Evolutionary conservation across 2,113 vertebrate species (phyloP).

Genomic region (Acrocephalus arundinaceus): DNA sequence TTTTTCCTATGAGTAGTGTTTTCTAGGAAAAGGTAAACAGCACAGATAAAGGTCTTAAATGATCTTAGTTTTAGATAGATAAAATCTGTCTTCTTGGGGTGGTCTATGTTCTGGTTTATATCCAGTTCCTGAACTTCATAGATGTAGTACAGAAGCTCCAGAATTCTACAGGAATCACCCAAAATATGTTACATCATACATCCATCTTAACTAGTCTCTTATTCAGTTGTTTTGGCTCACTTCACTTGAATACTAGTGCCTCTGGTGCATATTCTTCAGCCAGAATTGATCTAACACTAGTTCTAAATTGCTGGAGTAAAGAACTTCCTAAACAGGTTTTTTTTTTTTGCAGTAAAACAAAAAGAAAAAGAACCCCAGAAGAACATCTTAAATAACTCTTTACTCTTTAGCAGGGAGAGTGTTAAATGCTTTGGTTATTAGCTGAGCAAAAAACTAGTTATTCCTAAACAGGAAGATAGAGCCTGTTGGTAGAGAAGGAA

Average conservation of each 20-base stretch:
- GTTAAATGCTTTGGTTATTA: not conserved
- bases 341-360: not conserved
- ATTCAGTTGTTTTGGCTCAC: not conserved
- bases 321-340: not conserved
- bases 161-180: not conserved
- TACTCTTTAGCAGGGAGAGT: not conserved
- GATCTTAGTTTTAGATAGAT: not conserved
- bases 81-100: not conserved
- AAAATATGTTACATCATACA: accelerated
- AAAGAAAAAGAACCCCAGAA: not conserved
- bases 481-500: not conserved
- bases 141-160: not conserved
- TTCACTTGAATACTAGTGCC: not conserved
- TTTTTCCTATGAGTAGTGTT: constrained; percentile 9
- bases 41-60: not conserved
- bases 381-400: not conserved
- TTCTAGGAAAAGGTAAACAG: constrained; percentile 21
- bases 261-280: not conserved
- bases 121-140: not conserved
- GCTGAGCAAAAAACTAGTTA: not conserved
- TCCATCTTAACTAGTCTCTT: not conserved
- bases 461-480: not conserved
- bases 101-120: not conserved
- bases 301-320: not conserved
- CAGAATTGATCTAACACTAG: not conserved